These are phyloP conservation scores for Tetramorium bicarinatum DNA, from an alignment of 2,888 invertebrate genomes.

Conservation along the genomic window DNA sequence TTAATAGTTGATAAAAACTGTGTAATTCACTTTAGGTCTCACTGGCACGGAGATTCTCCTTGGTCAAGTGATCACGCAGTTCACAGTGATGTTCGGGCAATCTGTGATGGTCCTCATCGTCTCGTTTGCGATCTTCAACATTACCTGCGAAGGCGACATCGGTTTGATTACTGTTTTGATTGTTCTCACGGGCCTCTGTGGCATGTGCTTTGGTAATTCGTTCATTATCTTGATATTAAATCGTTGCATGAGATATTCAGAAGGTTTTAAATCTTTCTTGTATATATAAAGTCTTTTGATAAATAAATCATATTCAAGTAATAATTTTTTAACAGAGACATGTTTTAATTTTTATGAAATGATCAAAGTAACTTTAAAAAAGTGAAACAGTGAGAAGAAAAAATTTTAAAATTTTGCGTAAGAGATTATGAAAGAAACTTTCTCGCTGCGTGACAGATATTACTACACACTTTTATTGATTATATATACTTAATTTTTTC, in stretches of 20 bases:
- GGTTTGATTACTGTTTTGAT: slow-evolving; percentile 92
- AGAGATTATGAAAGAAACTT: background rate
- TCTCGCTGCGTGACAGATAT: no score
- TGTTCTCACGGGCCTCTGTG: slow-evolving; percentile 94
- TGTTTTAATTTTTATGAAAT: background rate
- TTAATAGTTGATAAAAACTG: slow-evolving; percentile 5
- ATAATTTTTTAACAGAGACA: background rate
- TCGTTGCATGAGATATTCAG: background rate
- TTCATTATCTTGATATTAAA: slow-evolving; percentile 5
- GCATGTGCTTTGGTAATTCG: slow-evolving; percentile 95
- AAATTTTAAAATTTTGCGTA: background rate
- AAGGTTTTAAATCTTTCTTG: background rate
- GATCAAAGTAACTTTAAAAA: background rate
- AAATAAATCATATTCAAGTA: background rate
- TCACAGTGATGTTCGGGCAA: slow-evolving; percentile 95
- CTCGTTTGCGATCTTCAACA: slow-evolving; percentile 92
- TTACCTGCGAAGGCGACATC: slow-evolving; percentile 93
- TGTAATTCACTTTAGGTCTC: slow-evolving; percentile 84
- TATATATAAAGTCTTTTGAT: background rate
- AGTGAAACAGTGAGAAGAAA: background rate
- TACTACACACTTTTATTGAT: background rate
- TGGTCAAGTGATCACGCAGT: slow-evolving; percentile 95
- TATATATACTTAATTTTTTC: background rate
- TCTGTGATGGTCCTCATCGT: slow-evolving; percentile 92
- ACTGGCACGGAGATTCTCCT: slow-evolving; percentile 94